phyloP scores from a whole-genome alignment of 2,888 invertebrate species.

The Apomyelois bistriatella region DNA sequence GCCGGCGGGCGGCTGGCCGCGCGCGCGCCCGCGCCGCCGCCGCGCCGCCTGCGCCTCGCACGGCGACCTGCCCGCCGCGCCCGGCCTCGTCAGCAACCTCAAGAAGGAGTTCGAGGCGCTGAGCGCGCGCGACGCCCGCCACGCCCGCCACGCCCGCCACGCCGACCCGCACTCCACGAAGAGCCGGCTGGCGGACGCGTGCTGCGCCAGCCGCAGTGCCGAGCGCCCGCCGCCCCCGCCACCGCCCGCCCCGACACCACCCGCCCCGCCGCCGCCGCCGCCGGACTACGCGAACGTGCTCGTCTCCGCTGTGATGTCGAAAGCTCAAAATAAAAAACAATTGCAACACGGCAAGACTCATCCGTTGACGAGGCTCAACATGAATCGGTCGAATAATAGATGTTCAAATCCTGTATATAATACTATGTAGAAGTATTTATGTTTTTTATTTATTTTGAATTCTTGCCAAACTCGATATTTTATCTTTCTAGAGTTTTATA shows the following conservation, averaged over 20 bases:
- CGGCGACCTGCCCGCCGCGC: slow-evolving; percentile 54
- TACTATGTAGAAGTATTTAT: slow-evolving; percentile 87
- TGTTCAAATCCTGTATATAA: slow-evolving; percentile 92
- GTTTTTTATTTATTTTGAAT: slow-evolving; percentile 77
- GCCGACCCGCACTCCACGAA: slow-evolving; percentile 38
- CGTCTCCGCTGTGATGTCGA: slow-evolving; percentile 84
- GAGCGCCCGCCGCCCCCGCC: slow-evolving; percentile 62
- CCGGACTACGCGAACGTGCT: slow-evolving; percentile 79
- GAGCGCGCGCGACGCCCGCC: slow-evolving; percentile 27
- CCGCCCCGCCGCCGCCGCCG: slow-evolving; percentile 57
- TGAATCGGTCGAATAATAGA: slow-evolving; percentile 85
- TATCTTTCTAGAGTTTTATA: slow-evolving; percentile 79
- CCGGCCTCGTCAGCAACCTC: slow-evolving; percentile 90
- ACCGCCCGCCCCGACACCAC: slow-evolving; percentile 56
- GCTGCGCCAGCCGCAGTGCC: slow-evolving; percentile 32
- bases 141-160: too few relatives aligned
- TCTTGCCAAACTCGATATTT: slow-evolving; percentile 80
- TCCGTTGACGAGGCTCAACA: slow-evolving; percentile 92
- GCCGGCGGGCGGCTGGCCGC: slow-evolving; percentile 80
- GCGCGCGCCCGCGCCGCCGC: slow-evolving; percentile 60
- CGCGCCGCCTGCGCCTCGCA: slow-evolving; percentile 61
- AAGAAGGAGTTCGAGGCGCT: slow-evolving; percentile 93
- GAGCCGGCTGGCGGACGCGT: slow-evolving; percentile 34
- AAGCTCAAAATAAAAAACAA: slow-evolving; percentile 88
- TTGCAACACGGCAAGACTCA: slow-evolving; percentile 95